A percentile compares a stretch with the other conserved stretches of the same genome.
These are phyloP conservation scores for Yasuhikotakia modesta DNA, from an alignment of 2,797 vertebrate species.

Conservation along the genomic window DNA sequence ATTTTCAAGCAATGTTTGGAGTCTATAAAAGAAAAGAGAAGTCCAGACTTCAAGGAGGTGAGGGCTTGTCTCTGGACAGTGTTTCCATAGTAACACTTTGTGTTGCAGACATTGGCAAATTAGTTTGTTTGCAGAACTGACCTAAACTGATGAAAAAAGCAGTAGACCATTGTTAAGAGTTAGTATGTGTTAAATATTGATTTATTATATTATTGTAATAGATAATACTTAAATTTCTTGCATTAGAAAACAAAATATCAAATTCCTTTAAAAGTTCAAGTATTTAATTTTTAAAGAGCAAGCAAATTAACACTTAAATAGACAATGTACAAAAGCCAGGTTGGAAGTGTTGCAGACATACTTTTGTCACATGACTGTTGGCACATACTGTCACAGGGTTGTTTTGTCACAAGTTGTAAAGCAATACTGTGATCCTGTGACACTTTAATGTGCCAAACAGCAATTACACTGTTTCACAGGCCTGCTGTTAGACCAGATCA, in stretches of 20 bases:
- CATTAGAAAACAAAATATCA: neutral
- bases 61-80: neutral
- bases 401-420: neutral
- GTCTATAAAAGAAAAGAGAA: constrained; percentile 83
- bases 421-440: neutral
- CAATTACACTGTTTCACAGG: constrained; percentile 72
- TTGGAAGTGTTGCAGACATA: neutral
- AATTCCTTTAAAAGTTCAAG: neutral
- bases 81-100: constrained; percentile 19
- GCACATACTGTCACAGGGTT: neutral
- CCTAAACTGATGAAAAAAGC: neutral
- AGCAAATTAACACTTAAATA: neutral
- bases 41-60: constrained; percentile 91
- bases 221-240: neutral
- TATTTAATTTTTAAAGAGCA: too few species aligned
- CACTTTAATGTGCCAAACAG: neutral
- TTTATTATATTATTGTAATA: too few species aligned
- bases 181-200: too few species aligned
- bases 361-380: neutral
- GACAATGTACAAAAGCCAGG: neutral
- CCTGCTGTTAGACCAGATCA: constrained; percentile 85
- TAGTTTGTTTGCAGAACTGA: neutral
- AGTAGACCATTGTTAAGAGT: neutral
- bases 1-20: constrained; percentile 84
- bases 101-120: constrained; percentile 4